Percentiles rank a stretch among this genome's conserved stretches.
These are phyloP conservation scores for Pelagia noctiluca DNA, from an alignment of 30 jellyfish, hydroid and myxozoan genomes.

Conservation along the genomic window DNA sequence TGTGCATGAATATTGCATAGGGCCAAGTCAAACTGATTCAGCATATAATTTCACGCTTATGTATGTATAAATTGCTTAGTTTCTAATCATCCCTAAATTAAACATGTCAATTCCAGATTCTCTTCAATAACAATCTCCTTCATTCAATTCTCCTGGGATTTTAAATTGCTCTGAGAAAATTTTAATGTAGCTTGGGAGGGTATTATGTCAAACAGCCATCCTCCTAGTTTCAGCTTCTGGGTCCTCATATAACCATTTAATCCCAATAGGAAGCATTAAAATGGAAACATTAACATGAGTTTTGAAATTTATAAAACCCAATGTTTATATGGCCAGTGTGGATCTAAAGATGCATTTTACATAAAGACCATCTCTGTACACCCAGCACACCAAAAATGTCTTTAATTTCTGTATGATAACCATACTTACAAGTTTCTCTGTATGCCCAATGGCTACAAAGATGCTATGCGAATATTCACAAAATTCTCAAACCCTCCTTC, in stretches of 20 bases:
- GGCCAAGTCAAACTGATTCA: no score
- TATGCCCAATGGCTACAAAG: conserved; percentile 61
- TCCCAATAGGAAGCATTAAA: no score
- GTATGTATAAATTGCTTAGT: no score
- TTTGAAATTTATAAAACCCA: conserved; percentile 38
- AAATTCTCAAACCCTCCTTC: conserved; percentile 59
- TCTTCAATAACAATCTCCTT: conserved; percentile 10
- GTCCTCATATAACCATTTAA: background rate
- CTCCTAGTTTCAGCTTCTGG: background rate
- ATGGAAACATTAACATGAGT: conserved; percentile 57
- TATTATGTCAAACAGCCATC: background rate
- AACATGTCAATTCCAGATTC: background rate
- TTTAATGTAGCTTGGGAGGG: background rate
- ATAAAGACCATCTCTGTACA: conserved; percentile 3
- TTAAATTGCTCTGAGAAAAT: background rate
- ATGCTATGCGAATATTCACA: conserved; percentile 60
- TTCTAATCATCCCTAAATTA: conserved; percentile 1
- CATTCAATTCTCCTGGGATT: conserved; percentile 9
- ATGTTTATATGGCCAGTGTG: conserved; percentile 63
- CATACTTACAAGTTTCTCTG: background rate
- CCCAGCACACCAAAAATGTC: conserved; percentile 25
- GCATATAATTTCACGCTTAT: no score
- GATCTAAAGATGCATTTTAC: conserved; percentile 58
- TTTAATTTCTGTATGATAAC: conserved; percentile 13
- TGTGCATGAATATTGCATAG: no score